Base-by-base conservation (phyloP, 2,888 invertebrate species). In the Uropetala carovei region DNA sequence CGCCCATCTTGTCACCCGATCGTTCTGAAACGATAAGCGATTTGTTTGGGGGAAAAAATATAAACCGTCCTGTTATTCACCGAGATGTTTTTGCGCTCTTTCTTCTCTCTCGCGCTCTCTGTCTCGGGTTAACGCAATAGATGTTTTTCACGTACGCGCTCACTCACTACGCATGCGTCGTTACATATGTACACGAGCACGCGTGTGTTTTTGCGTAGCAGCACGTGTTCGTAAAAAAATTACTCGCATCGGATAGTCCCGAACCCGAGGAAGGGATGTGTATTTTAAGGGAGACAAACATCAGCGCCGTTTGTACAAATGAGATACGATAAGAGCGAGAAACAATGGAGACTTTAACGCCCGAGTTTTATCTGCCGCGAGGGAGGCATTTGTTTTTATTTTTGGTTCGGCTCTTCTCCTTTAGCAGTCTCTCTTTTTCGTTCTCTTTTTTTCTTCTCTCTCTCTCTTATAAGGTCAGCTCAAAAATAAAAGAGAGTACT, bases 341-440 rank as follows among this genome's bases (percentile, higher is more conserved):
- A 89, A 89, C 89, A 89, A 89, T 89, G 89, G 89, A 89, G 89
- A 89, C 89, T 89, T 89, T 89, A 89, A 89, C 89, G 89, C 89
- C 89, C 56, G 89, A 89, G 64, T 89, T 18, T 89, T 89, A 89
- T 89, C 89, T 68, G n/a, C 89, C 64, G 43, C 89, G 64, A 43
- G 64, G 43, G 75, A 27, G 11, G 75, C 75, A 68, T 68, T 68
- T n/a, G 75, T 75, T 75, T 75, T 75, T 30, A 56, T 89, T 68
- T 89, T 89, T n/a, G 89, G 64, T 43, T 60, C 56, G 64, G 68
- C 64, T 89, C 89, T 83, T n/a, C 57, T 43, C 18, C 56, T 57
- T n/a, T 83, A 43, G 9, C 43, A 13, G 18, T 18, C 60, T 89
- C 89, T 89, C 13, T 64, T 68, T n/a, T n/a, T 9, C 64, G 11